phyloP scores from a whole-genome alignment of 2,888 invertebrate species.

The Eremobia ochroleuca region DNA sequence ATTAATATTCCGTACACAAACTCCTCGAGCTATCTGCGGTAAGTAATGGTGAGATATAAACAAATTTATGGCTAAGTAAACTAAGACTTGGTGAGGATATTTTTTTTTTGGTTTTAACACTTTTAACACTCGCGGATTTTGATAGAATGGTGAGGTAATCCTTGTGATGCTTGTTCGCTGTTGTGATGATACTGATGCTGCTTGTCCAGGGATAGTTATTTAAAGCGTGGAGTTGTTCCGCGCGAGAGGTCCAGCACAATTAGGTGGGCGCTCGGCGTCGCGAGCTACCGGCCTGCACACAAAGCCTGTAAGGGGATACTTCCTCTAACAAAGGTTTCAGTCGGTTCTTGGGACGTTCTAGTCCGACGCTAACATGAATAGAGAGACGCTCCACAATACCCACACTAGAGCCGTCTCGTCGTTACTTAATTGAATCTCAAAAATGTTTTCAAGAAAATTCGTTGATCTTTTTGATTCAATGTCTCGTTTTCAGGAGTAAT shows the following conservation, averaged over 20 bases:
- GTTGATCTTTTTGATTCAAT: not conserved
- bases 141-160: conserved; percentile 23
- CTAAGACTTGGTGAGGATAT: not conserved
- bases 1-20: conserved; percentile 45
- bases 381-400: conserved; percentile 70
- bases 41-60: conserved; percentile 46
- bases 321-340: conserved; percentile 87
- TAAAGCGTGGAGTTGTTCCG: conserved; percentile 85
- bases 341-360: conserved; percentile 80
- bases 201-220: conserved; percentile 82
- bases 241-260: conserved; percentile 84
- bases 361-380: conserved; percentile 74
- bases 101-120: conserved; percentile 37
- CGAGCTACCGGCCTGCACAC: conserved; percentile 79
- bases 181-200: conserved; percentile 80
- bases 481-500: conserved; percentile 13
- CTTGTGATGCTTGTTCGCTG: conserved; percentile 70
- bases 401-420: conserved; percentile 34
- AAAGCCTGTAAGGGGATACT: conserved; percentile 89
- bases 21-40: conserved; percentile 39
- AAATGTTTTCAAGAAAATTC: conserved; percentile 17
- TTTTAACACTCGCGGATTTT: conserved; percentile 64
- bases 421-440: conserved; percentile 7
- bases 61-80: conserved; percentile 30
- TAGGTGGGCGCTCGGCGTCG: conserved; percentile 83